Evolutionary conservation across 2,888 invertebrate species (phyloP).

Genomic region (Gnatocerus cornutus): DNA sequence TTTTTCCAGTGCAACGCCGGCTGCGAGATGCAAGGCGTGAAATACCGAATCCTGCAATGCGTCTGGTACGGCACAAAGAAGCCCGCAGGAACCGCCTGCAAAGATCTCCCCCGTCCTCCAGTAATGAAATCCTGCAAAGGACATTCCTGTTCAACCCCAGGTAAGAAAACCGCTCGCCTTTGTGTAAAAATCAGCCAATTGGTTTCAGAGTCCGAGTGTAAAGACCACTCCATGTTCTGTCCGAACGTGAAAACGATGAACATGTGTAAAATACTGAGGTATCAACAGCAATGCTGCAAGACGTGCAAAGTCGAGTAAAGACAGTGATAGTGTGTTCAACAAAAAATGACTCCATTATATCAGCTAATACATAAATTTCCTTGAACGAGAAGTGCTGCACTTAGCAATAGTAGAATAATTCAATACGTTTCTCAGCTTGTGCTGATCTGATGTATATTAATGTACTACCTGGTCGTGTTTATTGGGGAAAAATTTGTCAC

Average conservation of each 20-base stretch:
- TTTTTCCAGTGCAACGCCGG: conserved; percentile 85
- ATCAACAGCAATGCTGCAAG: conserved; percentile 90
- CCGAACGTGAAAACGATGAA: conserved; percentile 91
- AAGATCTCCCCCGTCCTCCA: conserved; percentile 82
- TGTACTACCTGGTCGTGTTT: conserved; percentile 37
- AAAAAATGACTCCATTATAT: conserved; percentile 41
- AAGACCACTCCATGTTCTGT: conserved; percentile 89
- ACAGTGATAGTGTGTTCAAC: conserved; percentile 30
- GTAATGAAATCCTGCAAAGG: conserved; percentile 87
- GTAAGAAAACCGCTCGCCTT: not conserved
- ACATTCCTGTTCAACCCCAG: conserved; percentile 73
- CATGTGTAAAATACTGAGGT: conserved; percentile 88
- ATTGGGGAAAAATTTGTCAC: conserved; percentile 24
- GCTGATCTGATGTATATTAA: conserved; percentile 45
- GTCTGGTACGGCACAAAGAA: conserved; percentile 91
- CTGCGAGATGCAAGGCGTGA: conserved; percentile 88
- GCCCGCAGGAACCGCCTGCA: conserved; percentile 91
- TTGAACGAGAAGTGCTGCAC: conserved; percentile 49
- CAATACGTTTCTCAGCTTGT: conserved; percentile 41
- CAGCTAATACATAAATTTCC: conserved; percentile 17
- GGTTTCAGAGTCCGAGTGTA: conserved; percentile 74
- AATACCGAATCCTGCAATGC: conserved; percentile 92
- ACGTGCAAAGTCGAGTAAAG: conserved; percentile 75
- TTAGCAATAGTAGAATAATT: conserved; percentile 54
- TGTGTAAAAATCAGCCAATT: not conserved